Evolutionary conservation across 2,113 vertebrate genomes (phyloP).

Genomic region (Gymnogyps californianus): DNA sequence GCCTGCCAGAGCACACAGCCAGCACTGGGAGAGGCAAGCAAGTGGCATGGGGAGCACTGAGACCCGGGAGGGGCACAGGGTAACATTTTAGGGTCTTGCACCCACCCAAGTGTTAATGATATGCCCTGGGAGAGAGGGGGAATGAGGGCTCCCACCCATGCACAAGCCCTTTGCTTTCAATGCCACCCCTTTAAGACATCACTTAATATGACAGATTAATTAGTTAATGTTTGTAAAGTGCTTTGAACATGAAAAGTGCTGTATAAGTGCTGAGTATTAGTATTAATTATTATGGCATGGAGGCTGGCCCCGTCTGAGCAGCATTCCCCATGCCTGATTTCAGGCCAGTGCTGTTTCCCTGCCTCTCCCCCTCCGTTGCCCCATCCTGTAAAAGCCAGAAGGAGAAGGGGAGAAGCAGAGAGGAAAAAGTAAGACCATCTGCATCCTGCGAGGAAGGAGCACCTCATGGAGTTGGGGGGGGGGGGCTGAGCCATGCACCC

Average conservation of each 20-base stretch:
- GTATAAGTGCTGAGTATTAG: conserved; percentile 25
- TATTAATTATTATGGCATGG: not conserved
- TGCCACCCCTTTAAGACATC: conserved; percentile 3
- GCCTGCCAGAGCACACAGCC: not conserved
- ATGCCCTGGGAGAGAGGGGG: not conserved
- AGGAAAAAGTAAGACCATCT: not conserved
- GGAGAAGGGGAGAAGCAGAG: not conserved
- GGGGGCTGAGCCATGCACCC: not conserved
- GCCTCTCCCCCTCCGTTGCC: not conserved
- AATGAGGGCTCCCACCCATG: not conserved
- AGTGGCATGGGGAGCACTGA: not conserved
- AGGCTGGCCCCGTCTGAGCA: not conserved
- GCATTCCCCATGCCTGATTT: not conserved
- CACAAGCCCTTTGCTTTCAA: conserved; percentile 2
- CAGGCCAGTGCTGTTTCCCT: fast-evolving
- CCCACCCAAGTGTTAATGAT: not conserved
- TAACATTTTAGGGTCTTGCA: not conserved
- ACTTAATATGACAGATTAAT: conserved; percentile 48
- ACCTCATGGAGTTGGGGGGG: fast-evolving
- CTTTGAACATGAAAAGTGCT: conserved; percentile 50
- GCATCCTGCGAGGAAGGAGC: not conserved
- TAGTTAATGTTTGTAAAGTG: conserved; percentile 52
- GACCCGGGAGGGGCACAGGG: not conserved
- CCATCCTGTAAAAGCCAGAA: not conserved
- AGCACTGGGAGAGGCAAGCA: not conserved